Base-by-base conservation (phyloP, 2,888 invertebrate species). In the Aplocera efformata region DNA sequence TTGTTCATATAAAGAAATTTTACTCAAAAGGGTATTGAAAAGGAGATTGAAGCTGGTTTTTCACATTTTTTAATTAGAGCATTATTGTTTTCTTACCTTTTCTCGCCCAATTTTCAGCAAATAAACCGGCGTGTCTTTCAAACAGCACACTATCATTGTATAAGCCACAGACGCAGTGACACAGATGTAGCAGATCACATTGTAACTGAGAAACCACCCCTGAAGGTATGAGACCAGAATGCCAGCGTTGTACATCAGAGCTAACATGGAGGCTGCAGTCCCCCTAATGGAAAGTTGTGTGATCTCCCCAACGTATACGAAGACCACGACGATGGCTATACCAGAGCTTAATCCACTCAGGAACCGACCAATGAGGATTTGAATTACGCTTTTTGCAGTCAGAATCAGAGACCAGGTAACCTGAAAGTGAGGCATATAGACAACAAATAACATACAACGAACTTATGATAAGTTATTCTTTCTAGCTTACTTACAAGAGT, bases 301-400 rank as follows among this genome's bases (percentile, higher is more conserved):
- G 29, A 90, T 89, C 61, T 93, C 93, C 1, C 80, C 72, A 1
- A 88, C 67, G 60, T 81, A 89, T 6, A 90, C 69, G 0, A 91
- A 84, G 0, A 73, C 73, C n/a, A 89, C 63, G 11, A 88, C 78
- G 6, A 89, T 10, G 20, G 59, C 46, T 3, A 55, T 1, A 0
- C 67, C 67, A 7, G 38, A 67, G 0, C 79, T 60, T 17, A 89
- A 72, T 1, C 86, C 88, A 3, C 76, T 76, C 0, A 91, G 43
- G 7, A 90, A 69, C 9, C 90, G 67, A 0, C 82, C 89, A 0
- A 77, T 51, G 17, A 85, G 60, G 0, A 91, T 32, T 38, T 58
- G 62, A 1, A 34, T 32, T 0, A 53, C 48, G 11, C 40, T 47
- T 32, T 49, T 59, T 2, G 68, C 63, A 1, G 69, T 62, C 1